These are phyloP conservation scores for Liasis olivaceus DNA, from an alignment of 2,797 vertebrate genomes.

Conservation along the genomic window DNA sequence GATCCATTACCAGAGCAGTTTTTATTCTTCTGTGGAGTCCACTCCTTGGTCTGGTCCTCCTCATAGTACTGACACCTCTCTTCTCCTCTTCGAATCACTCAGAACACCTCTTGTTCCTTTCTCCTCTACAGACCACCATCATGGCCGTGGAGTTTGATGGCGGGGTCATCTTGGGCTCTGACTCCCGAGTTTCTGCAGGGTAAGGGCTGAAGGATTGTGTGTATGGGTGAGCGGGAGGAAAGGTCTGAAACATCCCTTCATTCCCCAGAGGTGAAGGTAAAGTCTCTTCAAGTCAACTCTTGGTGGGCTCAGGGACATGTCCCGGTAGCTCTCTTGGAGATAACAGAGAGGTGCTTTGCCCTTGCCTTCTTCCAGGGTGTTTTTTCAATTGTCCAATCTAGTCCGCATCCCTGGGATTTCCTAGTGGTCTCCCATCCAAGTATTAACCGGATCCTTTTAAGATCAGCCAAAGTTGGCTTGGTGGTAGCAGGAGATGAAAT, in stretches of 20 bases:
- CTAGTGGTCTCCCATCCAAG: background rate
- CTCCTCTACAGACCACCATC: slow-evolving; percentile 82
- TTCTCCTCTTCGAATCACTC: background rate
- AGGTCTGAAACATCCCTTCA: background rate
- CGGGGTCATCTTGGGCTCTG: slow-evolving; percentile 86
- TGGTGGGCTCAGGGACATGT: background rate
- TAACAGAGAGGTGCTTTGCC: background rate
- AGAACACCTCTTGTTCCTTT: background rate
- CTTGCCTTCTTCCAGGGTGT: background rate
- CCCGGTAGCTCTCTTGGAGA: background rate
- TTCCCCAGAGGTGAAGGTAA: background rate
- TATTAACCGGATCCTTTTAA: background rate
- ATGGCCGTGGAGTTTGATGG: slow-evolving; percentile 83
- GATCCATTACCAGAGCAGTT: no score
- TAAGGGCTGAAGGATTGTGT: slow-evolving; percentile 57
- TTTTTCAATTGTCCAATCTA: background rate
- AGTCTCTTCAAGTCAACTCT: background rate
- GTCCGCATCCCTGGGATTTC: background rate
- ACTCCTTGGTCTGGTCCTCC: no score
- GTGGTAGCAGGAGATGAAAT: background rate
- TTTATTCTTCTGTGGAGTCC: no score
- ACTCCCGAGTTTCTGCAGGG: slow-evolving; percentile 90
- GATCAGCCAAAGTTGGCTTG: background rate
- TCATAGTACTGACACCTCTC: background rate
- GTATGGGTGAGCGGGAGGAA: background rate